phyloP scores from a whole-genome alignment of 2,888 invertebrate species.

The Meandrusa payeni region DNA sequence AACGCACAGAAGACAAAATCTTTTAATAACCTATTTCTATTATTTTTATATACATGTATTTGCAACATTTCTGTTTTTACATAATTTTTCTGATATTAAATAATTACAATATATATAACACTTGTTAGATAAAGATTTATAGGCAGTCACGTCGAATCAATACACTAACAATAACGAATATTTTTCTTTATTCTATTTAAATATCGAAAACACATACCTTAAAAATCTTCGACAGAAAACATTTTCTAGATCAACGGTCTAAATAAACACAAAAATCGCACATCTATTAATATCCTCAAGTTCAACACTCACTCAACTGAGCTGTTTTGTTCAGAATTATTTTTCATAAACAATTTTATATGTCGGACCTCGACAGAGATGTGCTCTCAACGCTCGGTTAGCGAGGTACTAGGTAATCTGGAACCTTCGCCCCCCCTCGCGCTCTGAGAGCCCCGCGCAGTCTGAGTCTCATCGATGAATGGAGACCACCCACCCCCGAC shows the following conservation, averaged over 20 bases:
- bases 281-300: too few relatives aligned
- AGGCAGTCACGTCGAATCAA: too few relatives aligned
- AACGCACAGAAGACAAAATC: constrained; percentile 26
- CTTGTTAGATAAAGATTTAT: too few relatives aligned
- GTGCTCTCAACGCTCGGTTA: constrained; percentile 42
- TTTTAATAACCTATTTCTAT: too few relatives aligned
- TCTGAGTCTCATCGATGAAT: constrained; percentile 72
- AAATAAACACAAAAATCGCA: background rate
- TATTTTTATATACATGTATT: too few relatives aligned
- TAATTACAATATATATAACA: too few relatives aligned
- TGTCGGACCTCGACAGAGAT: constrained; percentile 22
- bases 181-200: too few relatives aligned
- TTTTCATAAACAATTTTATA: constrained; percentile 2
- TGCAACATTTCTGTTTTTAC: too few relatives aligned
- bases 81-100: too few relatives aligned
- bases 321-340: too few relatives aligned
- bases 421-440: constrained; percentile 39
- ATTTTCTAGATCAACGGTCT: background rate
- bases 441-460: constrained; percentile 55
- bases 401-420: constrained; percentile 59
- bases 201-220: constrained; percentile 14
- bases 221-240: background rate
- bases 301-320: too few relatives aligned
- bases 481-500: constrained; percentile 51
- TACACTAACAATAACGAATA: too few relatives aligned